Evolutionary conservation across 2,888 invertebrate genomes (phyloP), one percentile per base, ranked within the genome.

Genomic region (Cephonodes hylas): DNA sequence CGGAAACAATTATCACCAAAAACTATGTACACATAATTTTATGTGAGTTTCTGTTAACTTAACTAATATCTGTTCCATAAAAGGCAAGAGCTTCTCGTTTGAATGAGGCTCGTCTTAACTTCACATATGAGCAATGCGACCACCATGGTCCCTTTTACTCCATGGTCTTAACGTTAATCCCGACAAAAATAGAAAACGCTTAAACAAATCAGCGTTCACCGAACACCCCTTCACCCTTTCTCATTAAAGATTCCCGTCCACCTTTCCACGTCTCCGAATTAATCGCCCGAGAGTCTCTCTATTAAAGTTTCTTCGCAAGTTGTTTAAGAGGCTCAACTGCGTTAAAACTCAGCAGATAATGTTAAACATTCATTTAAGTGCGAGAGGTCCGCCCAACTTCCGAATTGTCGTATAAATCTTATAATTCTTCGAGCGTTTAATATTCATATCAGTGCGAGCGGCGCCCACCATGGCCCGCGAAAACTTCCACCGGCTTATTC

Each of bases 311-410:
- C 88, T 88, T 88, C 82, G 78, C 84, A 84, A 89, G 81, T 92
- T 90, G 86, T 89, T 85, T 88, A 87, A 89, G 85, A 85, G 81
- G 83, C 89, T 88, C 84, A 84, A 86, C 79, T 87, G 83, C 80
- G 87, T 86, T 83, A 86, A 89, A 90, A 90, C 86, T 89, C 83
- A 66, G 74, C 78, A 88, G 91, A 91, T 91, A 91, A 91, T 91
- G 91, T 92, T 88, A 92, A 91, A 92, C 91, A 91, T 91, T 91
- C 90, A 91, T 92, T 92, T 89, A 88, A 88, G 89, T 89, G 85
- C 85, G 81, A 79, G 74, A 73, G 72, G 77, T 75, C 75, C 79
- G 75, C 76, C 83, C 75, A 88, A 89, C 83, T 91, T 91, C 78
- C 77, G 78, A 88, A 88, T 89, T 79, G 88, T 81, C 84, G 86